Evolutionary conservation across 2,113 vertebrate genomes (phyloP), one percentile per base, ranked within the genome.

Genomic region (Scopus umbretta): DNA sequence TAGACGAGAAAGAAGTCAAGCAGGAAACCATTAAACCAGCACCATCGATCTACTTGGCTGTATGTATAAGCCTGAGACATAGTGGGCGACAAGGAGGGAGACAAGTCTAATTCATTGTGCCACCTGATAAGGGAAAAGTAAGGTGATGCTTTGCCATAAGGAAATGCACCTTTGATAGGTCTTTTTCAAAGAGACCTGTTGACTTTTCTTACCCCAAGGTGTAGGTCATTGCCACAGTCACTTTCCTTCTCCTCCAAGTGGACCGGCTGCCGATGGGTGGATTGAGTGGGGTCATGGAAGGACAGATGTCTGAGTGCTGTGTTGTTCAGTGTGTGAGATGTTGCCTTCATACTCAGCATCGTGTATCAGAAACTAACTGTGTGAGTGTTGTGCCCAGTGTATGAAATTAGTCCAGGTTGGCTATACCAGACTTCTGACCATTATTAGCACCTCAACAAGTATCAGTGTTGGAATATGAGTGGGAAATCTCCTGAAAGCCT

Each of bases 361-460:
- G 1, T 8, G 18, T 14, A 20, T 18, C 52, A 49, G 40, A 90
- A 90, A 58, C 20, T 30, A 90, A 58, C 26, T 34, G 42, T 50
- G 47, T 27, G n/a, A 73, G 42, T 50, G 50, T 58, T 90, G 66
- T 0, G 4, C 34, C 32, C 1, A 0, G 9, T 38, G 8, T 55
- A 65, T 47, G 30, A 61, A 42, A 30, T 73, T 10, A 50, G 50
- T 53, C 47, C 34, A 12, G 34, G 5, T 9, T 56, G 80, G 52
- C 52, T 56, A 6, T 34, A 13, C 11, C 20, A 38, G 55, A 16
- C 18, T 75, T 71, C 18, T 38, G 30, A 30, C 40, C 34, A 21
- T 58, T 42, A 17, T 13, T 62, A 62, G 80, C 40, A 21, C 26
- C 68, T 65, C 68, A 47, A 1, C 66, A 81, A 42, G 23, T 42